These are phyloP conservation scores for Macrochelys suwanniensis DNA, from an alignment of 2,797 vertebrate genomes.

Conservation along the genomic window DNA sequence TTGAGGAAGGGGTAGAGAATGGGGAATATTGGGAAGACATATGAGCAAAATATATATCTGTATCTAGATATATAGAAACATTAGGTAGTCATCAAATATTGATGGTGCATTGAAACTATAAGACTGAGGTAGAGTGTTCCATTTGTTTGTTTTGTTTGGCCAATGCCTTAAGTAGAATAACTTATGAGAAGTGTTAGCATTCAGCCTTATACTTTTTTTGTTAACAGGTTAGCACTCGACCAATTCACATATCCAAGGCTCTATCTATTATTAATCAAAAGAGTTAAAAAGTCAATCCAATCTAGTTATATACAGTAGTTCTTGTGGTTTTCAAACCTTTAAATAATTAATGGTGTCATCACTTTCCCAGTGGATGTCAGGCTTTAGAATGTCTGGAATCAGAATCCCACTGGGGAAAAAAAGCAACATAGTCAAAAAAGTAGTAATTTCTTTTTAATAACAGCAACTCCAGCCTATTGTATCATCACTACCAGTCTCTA, in stretches of 20 bases:
- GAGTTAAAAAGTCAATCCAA: slow-evolving; percentile 87
- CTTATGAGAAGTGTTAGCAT: slow-evolving; percentile 76
- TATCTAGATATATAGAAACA: slow-evolving; percentile 42
- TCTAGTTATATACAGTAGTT: slow-evolving; percentile 83
- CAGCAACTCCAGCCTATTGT: slow-evolving; percentile 71
- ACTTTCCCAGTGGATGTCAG: slow-evolving; percentile 81
- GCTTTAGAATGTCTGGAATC: slow-evolving; percentile 78
- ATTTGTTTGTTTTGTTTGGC: slow-evolving; percentile 75
- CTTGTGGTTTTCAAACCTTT: slow-evolving; percentile 83
- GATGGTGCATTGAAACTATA: slow-evolving; percentile 69
- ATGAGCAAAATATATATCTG: slow-evolving; percentile 62
- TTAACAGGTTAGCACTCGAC: slow-evolving; percentile 79
- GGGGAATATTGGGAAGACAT: slow-evolving; percentile 13
- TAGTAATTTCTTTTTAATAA: slow-evolving; percentile 80
- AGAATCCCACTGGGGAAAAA: slow-evolving; percentile 77
- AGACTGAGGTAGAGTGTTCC: slow-evolving; percentile 62
- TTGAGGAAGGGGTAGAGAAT: neutral
- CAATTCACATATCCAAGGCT: slow-evolving; percentile 78
- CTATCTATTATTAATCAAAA: slow-evolving; percentile 87
- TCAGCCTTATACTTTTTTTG: slow-evolving; percentile 75
- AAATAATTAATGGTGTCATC: slow-evolving; percentile 86
- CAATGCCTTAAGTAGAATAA: slow-evolving; percentile 78
- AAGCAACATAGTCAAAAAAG: slow-evolving; percentile 60
- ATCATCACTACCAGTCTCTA: slow-evolving; percentile 49
- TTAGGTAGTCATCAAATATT: slow-evolving; percentile 83